Evolutionary conservation across 2,797 vertebrate genomes (phyloP), one percentile per base, ranked within the genome.

Genomic region (Aulostomus chinensis): DNA sequence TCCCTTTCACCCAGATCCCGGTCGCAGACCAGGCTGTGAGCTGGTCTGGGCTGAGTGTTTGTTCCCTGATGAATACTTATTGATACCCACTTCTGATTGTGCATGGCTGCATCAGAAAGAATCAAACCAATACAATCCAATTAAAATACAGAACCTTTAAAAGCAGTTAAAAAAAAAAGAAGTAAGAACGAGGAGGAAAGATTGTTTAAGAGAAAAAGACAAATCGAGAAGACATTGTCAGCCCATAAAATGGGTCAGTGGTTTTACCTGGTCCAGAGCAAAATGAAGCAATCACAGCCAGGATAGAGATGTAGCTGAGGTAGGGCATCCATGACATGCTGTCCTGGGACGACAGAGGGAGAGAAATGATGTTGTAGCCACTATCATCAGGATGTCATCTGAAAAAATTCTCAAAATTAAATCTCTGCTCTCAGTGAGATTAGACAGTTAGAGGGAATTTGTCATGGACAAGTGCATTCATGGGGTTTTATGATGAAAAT

Each of bases 181-280:
- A 9, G 13, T n/a, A n/a, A n/a, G n/a, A n/a, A n/a, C n/a, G n/a
- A n/a, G n/a, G n/a, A n/a, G n/a, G n/a, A n/a, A n/a, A n/a, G n/a
- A n/a, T n/a, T n/a, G n/a, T n/a, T n/a, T 3, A 12, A 11, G 31
- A 35, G 15, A 4, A 25, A 11, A 34, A 22, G n/a, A 46, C 13
- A 34, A 16, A 16, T 6, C 2, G 17, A 9, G 26, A 28, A 9
- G 26, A 10, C 7, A 11, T 28, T 30, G 1, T 9, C 8, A 48
- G 14, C 1, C 1, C 2, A 3, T 17, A 28, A 39, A 47, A 16
- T 51, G 34, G 21, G 15, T 68, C 30, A 26, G 28, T n/a, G 3
- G 48, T 35, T 42, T 84, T 95, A 99, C 97, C 97, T 93, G 97
- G 96, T 20, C 97, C 95, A 0, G 94, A 96, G 88, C 97, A 99